Base-by-base conservation (phyloP, 2,113 vertebrate species). In the Chaetorhynchus papuensis region DNA sequence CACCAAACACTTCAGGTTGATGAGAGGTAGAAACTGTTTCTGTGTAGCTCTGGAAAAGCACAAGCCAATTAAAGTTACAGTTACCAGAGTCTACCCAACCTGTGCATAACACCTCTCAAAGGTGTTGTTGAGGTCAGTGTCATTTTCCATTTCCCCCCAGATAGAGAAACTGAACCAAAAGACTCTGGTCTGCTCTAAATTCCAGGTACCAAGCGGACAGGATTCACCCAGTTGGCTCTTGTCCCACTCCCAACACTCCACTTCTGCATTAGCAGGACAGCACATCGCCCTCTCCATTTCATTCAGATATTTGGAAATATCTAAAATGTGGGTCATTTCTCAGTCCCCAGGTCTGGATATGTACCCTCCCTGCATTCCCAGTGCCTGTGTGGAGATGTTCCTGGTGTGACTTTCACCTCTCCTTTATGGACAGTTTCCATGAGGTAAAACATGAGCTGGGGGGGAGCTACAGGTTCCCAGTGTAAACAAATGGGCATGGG, bases 311-410 rank as follows among this genome's bases (percentile, higher is more conserved):
- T 35, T 56, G 52, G 35, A 89, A 80, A 74, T 57, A 77, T 2
- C 15, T 63, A 44, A 75, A 54, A 60, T 2, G 6, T 37, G 31
- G 17, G 18, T 26, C 4, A 91, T 41, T 49, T 82, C 27, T 64
- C 52, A 81, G 27, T 33, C 39, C 14, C 27, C 44, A 72, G 15
- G 14, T 24, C n/a, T 61, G 56, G 23, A 42, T 42, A 80, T 10
- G 19, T 15, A 88, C 11, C 27, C 30, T 76, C 0, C 0, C n/a
- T 89, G 68, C n/a, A 77, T 37, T n/a, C 50, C 56, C 57, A 27
- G 20, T 28, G 8, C 42, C 54, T 74, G 11, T 44, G n/a, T 37
- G 22, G 59, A 91, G 41, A 87, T 65, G 63, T 8, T 91, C 7
- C 33, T 44, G n/a, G 14, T 69, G 10, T 49, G 37, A 24, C 35